Evolutionary conservation across 2,797 vertebrate genomes (phyloP).

Genomic region (Rhincodon typus): DNA sequence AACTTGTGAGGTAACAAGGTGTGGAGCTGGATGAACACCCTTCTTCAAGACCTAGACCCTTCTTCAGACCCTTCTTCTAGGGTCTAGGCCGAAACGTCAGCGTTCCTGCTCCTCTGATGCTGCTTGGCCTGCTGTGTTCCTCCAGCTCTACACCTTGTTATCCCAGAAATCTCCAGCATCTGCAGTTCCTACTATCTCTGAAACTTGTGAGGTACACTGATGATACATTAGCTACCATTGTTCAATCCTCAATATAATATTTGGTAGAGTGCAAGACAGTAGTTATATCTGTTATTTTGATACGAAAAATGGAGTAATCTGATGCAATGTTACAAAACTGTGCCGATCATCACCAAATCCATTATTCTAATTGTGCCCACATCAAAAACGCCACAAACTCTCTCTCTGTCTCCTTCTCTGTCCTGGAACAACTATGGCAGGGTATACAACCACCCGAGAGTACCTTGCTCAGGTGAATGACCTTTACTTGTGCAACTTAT

Average conservation of each 20-base stretch:
- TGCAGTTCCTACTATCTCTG: too few relatives aligned
- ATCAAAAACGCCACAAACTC: background rate
- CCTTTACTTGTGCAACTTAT: background rate
- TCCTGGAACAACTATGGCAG: background rate
- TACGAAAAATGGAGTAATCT: background rate
- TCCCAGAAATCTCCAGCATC: too few relatives aligned
- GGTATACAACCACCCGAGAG: background rate
- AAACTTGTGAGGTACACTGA: too few relatives aligned
- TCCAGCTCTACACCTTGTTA: too few relatives aligned
- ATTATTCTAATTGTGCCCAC: too few relatives aligned
- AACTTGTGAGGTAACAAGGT: too few relatives aligned
- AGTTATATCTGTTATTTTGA: background rate
- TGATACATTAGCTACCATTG: background rate
- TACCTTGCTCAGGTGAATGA: background rate
- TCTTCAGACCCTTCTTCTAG: too few relatives aligned
- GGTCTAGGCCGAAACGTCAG: too few relatives aligned
- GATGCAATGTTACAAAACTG: background rate
- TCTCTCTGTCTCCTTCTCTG: background rate
- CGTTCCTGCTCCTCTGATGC: too few relatives aligned
- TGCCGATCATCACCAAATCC: background rate
- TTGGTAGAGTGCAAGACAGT: background rate
- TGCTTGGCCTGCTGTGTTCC: too few relatives aligned
- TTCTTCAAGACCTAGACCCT: too few relatives aligned
- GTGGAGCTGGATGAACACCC: too few relatives aligned
- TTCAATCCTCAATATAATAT: background rate